Percentiles rank a stretch among this genome's conserved stretches.
These are phyloP conservation scores for Martes martes DNA, from an alignment of 2,113 vertebrate genomes.

Conservation along the genomic window DNA sequence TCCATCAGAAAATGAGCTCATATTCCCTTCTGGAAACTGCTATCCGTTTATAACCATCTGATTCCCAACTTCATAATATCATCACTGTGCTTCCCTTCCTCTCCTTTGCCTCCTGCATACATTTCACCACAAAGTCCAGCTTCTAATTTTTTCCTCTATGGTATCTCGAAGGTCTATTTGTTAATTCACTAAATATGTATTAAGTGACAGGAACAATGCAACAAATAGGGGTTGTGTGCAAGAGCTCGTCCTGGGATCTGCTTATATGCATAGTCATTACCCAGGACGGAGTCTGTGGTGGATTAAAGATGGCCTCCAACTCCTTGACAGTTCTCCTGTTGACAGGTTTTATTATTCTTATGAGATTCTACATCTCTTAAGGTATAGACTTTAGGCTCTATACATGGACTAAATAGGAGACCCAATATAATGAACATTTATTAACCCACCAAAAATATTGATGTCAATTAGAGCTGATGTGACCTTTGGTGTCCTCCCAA, in stretches of 20 bases:
- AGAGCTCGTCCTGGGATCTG: not conserved
- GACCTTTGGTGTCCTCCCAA: not conserved
- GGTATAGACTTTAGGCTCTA: not conserved
- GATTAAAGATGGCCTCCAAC: not conserved
- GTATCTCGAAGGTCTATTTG: not conserved
- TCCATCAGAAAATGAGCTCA: not conserved
- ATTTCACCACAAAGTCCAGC: not conserved
- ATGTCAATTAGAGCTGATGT: not conserved
- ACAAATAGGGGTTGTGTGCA: not conserved
- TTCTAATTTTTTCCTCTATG: not conserved
- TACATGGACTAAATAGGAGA: not conserved
- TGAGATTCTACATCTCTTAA: not conserved
- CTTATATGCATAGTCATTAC: not conserved
- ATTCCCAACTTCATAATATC: not conserved
- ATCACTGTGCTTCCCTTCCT: not conserved
- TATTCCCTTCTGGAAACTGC: not conserved
- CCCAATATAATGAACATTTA: not conserved
- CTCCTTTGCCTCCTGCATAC: not conserved
- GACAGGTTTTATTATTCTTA: not conserved
- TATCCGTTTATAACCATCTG: not conserved
- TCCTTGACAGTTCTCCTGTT: not conserved
- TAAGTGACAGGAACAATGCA: not conserved
- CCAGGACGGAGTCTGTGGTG: not conserved
- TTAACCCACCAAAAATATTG: not conserved
- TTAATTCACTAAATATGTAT: constrained; percentile 27